A percentile compares a stretch with the other conserved stretches of the same genome.
These are phyloP conservation scores for Cantharis rustica DNA, from an alignment of 2,888 invertebrate genomes.

Conservation along the genomic window DNA sequence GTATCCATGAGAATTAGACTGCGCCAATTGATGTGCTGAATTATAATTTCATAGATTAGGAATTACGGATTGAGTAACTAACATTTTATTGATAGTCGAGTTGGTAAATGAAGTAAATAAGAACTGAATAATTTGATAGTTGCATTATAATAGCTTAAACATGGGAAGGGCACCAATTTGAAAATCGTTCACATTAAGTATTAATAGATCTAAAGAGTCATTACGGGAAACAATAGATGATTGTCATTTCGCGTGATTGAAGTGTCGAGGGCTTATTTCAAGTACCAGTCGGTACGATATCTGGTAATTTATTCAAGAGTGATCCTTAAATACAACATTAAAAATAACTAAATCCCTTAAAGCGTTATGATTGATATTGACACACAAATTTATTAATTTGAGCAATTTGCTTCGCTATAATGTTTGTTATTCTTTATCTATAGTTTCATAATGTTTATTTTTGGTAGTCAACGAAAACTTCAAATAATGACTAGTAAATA, in stretches of 20 bases:
- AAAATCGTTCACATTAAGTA: conserved; percentile 36
- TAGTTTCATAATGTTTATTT: neutral
- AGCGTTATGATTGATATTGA: neutral
- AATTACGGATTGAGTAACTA: neutral
- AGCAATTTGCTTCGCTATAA: neutral
- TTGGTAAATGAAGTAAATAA: neutral
- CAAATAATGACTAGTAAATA: neutral
- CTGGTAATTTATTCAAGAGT: conserved; percentile 15
- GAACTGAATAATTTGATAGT: neutral
- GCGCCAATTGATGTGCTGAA: neutral
- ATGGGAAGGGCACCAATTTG: neutral
- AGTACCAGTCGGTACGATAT: conserved; percentile 45
- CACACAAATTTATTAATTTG: neutral
- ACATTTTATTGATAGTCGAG: neutral
- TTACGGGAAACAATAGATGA: conserved; percentile 49
- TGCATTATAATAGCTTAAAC: neutral
- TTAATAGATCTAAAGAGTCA: conserved; percentile 47
- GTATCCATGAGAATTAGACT: neutral
- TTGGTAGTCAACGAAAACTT: neutral
- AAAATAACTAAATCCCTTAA: conserved; percentile 13
- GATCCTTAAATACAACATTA: conserved; percentile 21
- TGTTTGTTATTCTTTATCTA: neutral
- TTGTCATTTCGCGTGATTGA: conserved; percentile 50
- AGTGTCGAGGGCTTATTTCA: conserved; percentile 28
- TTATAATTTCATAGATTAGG: neutral